Base-by-base conservation (phyloP, 1,140 invertebrate genomes). In the Caenorhabditis remanei region DNA sequence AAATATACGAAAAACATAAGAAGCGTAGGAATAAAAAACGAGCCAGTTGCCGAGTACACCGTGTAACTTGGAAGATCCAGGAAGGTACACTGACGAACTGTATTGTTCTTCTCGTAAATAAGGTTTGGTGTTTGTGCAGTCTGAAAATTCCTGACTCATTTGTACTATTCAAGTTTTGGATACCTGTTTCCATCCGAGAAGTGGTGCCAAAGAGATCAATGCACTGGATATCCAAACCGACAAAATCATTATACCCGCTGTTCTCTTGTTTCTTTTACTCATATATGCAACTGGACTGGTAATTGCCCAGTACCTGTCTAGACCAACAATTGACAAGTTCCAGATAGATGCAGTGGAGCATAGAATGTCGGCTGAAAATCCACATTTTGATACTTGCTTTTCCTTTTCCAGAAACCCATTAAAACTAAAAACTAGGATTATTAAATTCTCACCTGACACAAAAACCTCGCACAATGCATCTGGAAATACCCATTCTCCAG, bases 1-100 rank as follows among this genome's bases (percentile, higher is more conserved):
- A 92, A 92, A 53, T 92, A 92, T 6, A 92, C 91, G 65, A 92
- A 92, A 65, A 92, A 92, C 91, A 92, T 92, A 16, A 92, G 65
- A 79, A 93, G 63, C 6, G 90, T 92, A 9, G 91, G 91, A 40
- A 92, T 92, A 85, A 93, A 92, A 83, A 92, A 92, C 7, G 92
- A 93, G 19, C 91, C 91, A 7, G 91, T 92, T n/a, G 91, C 91
- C 46, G 90, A 91, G 85, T 93, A 92, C 41, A 93, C 88, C 14
- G 91, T 93, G 83, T 92, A 93, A 41, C 87, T 89, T 4, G 91
- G 91, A 32, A 92, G 87, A 84, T 92, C 92, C 19, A 92, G 88
- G 61, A 92, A 92, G 14, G 91, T 91, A 67, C 91, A 91, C 48
- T 91, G 90, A 46, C 89, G 85, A 4, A 82, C 48, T 40, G 65